phyloP scores from a whole-genome alignment of 2,888 invertebrate species.

The Dicycla oo region DNA sequence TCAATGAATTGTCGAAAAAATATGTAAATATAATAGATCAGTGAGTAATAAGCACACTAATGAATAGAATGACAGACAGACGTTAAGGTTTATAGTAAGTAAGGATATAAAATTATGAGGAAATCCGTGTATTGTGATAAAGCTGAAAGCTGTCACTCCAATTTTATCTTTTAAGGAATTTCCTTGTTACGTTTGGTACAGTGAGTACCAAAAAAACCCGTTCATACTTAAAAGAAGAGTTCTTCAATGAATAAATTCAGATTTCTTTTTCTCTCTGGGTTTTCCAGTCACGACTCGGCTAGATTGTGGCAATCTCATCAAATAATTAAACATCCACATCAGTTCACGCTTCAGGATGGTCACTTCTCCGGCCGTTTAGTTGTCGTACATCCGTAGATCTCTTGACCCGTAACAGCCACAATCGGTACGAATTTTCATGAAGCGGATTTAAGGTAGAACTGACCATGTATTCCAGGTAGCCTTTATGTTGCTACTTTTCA shows the following conservation, averaged over 20 bases:
- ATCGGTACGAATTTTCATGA: too few species aligned
- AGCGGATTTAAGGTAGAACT: too few species aligned
- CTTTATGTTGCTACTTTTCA: too few species aligned
- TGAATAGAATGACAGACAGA: neutral
- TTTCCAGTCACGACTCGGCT: neutral
- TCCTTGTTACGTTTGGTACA: neutral
- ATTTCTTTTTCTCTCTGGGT: neutral
- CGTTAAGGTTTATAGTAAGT: too few species aligned
- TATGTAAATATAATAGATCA: neutral
- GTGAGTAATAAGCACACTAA: neutral
- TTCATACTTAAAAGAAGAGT: neutral
- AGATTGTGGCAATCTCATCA: neutral
- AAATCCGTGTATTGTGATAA: conserved; percentile 14
- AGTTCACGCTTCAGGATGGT: neutral
- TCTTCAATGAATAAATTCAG: neutral
- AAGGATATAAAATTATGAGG: conserved; percentile 1
- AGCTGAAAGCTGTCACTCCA: neutral
- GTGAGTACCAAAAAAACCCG: neutral
- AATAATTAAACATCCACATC: neutral
- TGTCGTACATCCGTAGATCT: too few species aligned
- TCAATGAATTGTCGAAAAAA: neutral
- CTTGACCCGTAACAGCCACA: too few species aligned
- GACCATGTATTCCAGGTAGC: too few species aligned
- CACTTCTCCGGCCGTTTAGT: neutral
- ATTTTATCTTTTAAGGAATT: conserved; percentile 16